Conservation (phyloP, 2,888 invertebrate genomes). For the Harpagoxenus sublaevis region DNA sequence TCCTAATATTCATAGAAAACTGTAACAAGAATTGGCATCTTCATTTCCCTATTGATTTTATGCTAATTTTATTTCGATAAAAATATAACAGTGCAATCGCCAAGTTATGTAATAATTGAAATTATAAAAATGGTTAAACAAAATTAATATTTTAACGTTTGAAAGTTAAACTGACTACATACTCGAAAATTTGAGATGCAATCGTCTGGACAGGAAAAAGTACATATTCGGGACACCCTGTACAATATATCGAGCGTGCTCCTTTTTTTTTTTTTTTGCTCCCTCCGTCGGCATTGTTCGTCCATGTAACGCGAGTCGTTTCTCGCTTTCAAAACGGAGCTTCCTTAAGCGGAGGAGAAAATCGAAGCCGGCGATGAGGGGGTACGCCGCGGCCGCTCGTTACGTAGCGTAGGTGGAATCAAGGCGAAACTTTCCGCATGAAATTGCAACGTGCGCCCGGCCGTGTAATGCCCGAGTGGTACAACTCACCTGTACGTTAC, state of each 20-base stretch:
- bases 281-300: slow-evolving; percentile 47
- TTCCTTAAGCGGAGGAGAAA: slow-evolving; percentile 58
- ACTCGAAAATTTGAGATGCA: not conserved
- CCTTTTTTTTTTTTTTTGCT: slow-evolving; percentile 41
- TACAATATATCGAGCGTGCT: slow-evolving; percentile 54
- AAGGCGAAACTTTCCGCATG: slow-evolving; percentile 58
- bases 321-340: slow-evolving; percentile 52
- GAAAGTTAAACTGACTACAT: not conserved
- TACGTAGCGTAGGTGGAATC: slow-evolving; percentile 60
- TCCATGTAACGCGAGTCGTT: slow-evolving; percentile 53
- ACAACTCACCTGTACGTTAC: slow-evolving; percentile 76
- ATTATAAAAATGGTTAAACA: not conserved
- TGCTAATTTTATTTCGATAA: not conserved
- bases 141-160: not conserved
- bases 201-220: slow-evolving; percentile 1
- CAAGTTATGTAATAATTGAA: not conserved
- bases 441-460: slow-evolving; percentile 53
- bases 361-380: slow-evolving; percentile 61
- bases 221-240: slow-evolving; percentile 37
- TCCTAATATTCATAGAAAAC: not conserved
- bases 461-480: slow-evolving; percentile 50
- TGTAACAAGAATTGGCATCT: not conserved
- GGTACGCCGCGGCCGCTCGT: slow-evolving; percentile 55
- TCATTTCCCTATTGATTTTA: slow-evolving; percentile 12
- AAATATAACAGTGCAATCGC: slow-evolving; percentile 2